A percentile compares a stretch with the other conserved stretches of the same genome.
Evolutionary conservation across 1,140 invertebrate species (phyloP).

Genomic region (Ladona fulva): DNA sequence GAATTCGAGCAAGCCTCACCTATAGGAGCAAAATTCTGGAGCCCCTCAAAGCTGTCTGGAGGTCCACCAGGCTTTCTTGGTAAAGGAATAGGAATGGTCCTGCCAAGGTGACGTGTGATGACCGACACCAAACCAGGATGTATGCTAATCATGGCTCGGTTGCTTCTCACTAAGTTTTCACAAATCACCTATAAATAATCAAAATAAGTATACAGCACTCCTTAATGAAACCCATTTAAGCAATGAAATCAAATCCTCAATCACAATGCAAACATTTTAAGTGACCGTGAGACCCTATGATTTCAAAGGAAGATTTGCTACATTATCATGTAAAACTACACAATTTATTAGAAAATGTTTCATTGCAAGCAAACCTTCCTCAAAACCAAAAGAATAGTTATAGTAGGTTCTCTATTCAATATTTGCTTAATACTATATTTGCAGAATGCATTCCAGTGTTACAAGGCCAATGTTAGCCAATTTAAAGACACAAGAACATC

Average conservation of each 20-base stretch:
- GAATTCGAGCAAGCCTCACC: conserved; percentile 43
- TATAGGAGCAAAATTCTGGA: conserved; percentile 82
- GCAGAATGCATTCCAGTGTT: no score
- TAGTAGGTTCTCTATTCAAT: no score
- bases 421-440: no score
- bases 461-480: no score
- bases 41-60: conserved; percentile 45
- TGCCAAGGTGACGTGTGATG: conserved; percentile 42
- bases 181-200: conserved; percentile 12
- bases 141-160: conserved; percentile 37
- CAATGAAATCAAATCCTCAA: not conserved
- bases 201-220: not conserved
- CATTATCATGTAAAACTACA: no score
- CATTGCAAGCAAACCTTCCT: no score
- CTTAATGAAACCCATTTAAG: not conserved
- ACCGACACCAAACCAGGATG: conserved; percentile 40
- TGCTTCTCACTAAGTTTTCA: conserved; percentile 20
- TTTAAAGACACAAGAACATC: not conserved
- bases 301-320: no score
- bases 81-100: conserved; percentile 30
- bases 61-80: conserved; percentile 47
- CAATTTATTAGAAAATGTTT: no score
- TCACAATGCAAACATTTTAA: not conserved
- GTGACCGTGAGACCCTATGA: no score
- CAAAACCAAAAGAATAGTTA: no score